Base-by-base conservation (phyloP, 1,140 invertebrate genomes). In the Mizuhopecten yessoensis region DNA sequence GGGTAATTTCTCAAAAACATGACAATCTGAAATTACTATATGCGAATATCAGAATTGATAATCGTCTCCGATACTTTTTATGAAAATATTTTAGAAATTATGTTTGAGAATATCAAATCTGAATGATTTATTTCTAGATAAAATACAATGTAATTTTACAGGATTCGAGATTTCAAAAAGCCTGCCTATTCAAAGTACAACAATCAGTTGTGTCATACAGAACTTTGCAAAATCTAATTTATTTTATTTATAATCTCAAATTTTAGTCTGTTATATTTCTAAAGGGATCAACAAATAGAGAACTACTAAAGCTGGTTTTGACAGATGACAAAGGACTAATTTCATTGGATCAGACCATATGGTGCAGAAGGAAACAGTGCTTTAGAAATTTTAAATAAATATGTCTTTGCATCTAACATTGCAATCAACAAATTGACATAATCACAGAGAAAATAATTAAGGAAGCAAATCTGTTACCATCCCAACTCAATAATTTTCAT, bases 371-470 rank as follows among this genome's bases (percentile, higher is more conserved):
- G 57, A 75, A 75, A 11, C 17, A 17, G 5, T 3, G 5, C 11
- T 0, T 29, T 75, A 75, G 57, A 75, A 75, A 75, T 17, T 75
- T 17, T 17, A 75, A 23, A 29, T 75, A 75, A 75, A 75, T 75
- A 75, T 75, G 57, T 75, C 57, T 75, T 75, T 75, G 57, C n/a
- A 75, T 29, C 57, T 75, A 75, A 75, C 7, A 17, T 75, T 17
- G 57, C 57, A 29, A 75, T 75, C n/a, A n/a, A 75, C 23, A 75
- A 75, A 75, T 75, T 75, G 57, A 29, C 57, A 75, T 75, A 75
- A 75, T 75, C 2, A 75, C 57, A 75, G 2, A 75, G 20, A 75
- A 75, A 29, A 29, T 75, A 75, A 75, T 75, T 75, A 75, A n/a
- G 11, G 57, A 29, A 7, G n/a, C 15, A 75, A 75, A 75, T 75